phyloP scores from a whole-genome alignment of 2,797 vertebrate genomes.

The Benthosema pterotum region DNA sequence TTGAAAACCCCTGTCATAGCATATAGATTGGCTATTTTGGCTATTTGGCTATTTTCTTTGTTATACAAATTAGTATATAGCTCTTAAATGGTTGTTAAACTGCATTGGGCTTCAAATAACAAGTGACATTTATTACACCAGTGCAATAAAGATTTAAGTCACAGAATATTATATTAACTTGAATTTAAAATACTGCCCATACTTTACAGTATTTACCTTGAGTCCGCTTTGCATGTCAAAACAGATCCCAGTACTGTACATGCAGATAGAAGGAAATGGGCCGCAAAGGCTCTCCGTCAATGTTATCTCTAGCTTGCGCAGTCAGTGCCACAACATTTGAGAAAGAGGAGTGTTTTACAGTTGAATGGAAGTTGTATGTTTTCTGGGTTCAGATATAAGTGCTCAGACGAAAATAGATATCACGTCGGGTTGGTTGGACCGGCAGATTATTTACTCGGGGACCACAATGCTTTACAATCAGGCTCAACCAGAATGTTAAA shows the following conservation, averaged over 20 bases:
- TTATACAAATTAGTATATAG: too few species aligned
- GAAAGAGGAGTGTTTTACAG: slow-evolving; percentile 11
- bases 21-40: too few species aligned
- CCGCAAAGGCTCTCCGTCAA: not conserved
- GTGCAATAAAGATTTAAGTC: not conserved
- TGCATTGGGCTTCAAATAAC: slow-evolving; percentile 10
- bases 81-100: not conserved
- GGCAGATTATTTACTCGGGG: slow-evolving; percentile 44
- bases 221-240: slow-evolving; percentile 4
- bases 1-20: too few species aligned
- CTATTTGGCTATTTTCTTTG: too few species aligned
- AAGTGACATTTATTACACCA: not conserved
- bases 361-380: slow-evolving; percentile 13
- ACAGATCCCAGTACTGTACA: not conserved
- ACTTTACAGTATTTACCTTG: slow-evolving; percentile 16
- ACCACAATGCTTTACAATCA: slow-evolving; percentile 45
- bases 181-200: slow-evolving; percentile 7
- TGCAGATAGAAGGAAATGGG: not conserved
- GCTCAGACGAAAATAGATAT: slow-evolving; percentile 39
- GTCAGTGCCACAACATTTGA: not conserved
- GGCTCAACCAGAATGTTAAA: slow-evolving; percentile 61
- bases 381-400: slow-evolving; percentile 42
- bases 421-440: slow-evolving; percentile 42
- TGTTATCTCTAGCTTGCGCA: not conserved
- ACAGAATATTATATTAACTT: not conserved